A percentile compares a stretch with the other conserved stretches of the same genome.
These are phyloP conservation scores for Amazona guildingii DNA, from an alignment of 2,113 vertebrate species.

Conservation along the genomic window DNA sequence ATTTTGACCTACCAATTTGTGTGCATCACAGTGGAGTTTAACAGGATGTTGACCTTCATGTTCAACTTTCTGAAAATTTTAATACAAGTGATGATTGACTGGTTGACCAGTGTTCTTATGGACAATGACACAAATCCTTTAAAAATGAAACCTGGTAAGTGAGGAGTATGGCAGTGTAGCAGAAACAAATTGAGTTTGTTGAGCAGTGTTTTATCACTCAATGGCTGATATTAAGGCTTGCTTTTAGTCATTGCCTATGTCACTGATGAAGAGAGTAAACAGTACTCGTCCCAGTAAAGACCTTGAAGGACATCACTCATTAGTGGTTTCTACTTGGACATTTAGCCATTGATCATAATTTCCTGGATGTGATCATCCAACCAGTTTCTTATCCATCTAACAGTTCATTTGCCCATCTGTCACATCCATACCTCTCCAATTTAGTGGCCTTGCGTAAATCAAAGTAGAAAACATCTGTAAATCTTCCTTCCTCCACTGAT, in stretches of 20 bases:
- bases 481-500: not conserved
- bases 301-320: not conserved
- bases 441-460: not conserved
- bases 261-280: not conserved
- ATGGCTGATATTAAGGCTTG: not conserved
- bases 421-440: not conserved
- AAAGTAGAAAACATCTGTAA: fast-evolving
- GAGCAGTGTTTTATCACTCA: not conserved
- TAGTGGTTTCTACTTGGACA: not conserved
- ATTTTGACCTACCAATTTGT: not conserved
- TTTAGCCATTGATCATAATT: not conserved
- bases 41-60: not conserved
- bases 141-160: not conserved
- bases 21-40: not conserved
- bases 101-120: not conserved
- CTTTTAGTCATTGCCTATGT: not conserved
- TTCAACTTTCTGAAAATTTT: not conserved
- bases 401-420: not conserved
- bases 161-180: not conserved
- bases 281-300: not conserved
- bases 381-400: not conserved
- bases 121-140: not conserved
- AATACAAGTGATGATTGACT: not conserved
- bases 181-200: not conserved
- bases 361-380: fast-evolving